Evolutionary conservation across 2,888 invertebrate genomes (phyloP).

Genomic region (Omphaloscelis lunosa): DNA sequence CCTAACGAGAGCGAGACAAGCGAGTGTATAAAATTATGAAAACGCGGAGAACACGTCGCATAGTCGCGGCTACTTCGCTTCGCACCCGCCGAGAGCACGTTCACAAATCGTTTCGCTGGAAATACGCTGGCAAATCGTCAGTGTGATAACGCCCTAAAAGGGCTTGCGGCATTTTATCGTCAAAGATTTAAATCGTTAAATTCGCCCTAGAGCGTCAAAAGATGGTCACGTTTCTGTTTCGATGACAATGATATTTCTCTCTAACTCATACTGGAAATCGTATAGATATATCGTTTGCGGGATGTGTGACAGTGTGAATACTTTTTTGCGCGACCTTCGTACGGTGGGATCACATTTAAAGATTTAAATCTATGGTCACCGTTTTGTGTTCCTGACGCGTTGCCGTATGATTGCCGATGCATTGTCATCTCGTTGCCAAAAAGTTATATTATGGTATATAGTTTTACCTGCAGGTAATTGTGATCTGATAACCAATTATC

Average conservation of each 20-base stretch:
- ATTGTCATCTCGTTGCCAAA: background rate
- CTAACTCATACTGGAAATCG: background rate
- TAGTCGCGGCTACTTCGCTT: too few species aligned
- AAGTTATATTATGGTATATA: background rate
- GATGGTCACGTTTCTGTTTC: background rate
- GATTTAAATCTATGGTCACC: background rate
- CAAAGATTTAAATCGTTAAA: background rate
- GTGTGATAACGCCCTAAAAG: background rate
- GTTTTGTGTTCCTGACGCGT: background rate
- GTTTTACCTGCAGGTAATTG: background rate
- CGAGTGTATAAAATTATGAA: too few species aligned
- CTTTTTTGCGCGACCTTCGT: background rate
- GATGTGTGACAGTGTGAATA: background rate
- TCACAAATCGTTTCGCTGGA: too few species aligned
- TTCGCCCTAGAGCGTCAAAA: too few species aligned
- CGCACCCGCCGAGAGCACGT: too few species aligned
- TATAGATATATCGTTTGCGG: background rate
- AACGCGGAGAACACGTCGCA: too few species aligned
- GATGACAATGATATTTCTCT: background rate
- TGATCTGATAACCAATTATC: too few species aligned
- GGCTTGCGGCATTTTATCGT: background rate
- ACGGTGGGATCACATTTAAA: too few species aligned
- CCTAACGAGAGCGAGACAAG: too few species aligned
- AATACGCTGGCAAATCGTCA: too few species aligned
- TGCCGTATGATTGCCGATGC: background rate